Percentiles rank a stretch among this genome's conserved stretches.
These are phyloP conservation scores for Tupaia tana DNA, from an alignment of 2,113 vertebrate species.

Conservation along the genomic window DNA sequence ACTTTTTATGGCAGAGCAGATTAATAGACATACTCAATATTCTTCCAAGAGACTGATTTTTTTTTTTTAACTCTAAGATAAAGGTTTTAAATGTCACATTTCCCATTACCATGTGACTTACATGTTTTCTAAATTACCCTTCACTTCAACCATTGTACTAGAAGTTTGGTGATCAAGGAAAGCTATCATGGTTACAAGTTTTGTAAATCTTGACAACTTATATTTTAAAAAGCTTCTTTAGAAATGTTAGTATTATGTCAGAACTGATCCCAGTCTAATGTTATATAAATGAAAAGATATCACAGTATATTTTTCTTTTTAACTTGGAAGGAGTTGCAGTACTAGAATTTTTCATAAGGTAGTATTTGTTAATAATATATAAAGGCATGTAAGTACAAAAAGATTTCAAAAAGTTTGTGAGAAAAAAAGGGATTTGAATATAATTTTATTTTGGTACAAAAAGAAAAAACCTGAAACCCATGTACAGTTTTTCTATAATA, in stretches of 20 bases:
- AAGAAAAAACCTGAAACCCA: too few species aligned
- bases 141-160: slow-evolving; percentile 44
- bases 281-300: slow-evolving; percentile 51
- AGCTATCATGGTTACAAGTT: slow-evolving; percentile 42
- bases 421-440: too few species aligned
- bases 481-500: too few species aligned
- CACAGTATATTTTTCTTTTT: background rate
- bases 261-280: slow-evolving; percentile 6
- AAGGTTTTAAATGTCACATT: slow-evolving; percentile 68
- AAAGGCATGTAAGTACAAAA: background rate
- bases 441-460: too few species aligned
- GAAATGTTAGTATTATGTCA: slow-evolving; percentile 51
- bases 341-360: background rate
- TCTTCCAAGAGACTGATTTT: slow-evolving; percentile 31
- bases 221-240: slow-evolving; percentile 55
- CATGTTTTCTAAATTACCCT: slow-evolving; percentile 62
- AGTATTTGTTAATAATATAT: slow-evolving; percentile 40
- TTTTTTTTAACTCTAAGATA: slow-evolving; percentile 54
- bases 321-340: background rate
- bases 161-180: slow-evolving; percentile 33
- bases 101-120: slow-evolving; percentile 44
- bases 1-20: slow-evolving; percentile 36
- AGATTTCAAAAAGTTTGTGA: too few species aligned
- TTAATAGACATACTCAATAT: slow-evolving; percentile 24
- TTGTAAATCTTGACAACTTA: slow-evolving; percentile 61